A percentile compares a stretch with the other conserved stretches of the same genome.
phyloP scores from a whole-genome alignment of 2,113 vertebrate genomes.

The Paracanthobrama guichenoti region DNA sequence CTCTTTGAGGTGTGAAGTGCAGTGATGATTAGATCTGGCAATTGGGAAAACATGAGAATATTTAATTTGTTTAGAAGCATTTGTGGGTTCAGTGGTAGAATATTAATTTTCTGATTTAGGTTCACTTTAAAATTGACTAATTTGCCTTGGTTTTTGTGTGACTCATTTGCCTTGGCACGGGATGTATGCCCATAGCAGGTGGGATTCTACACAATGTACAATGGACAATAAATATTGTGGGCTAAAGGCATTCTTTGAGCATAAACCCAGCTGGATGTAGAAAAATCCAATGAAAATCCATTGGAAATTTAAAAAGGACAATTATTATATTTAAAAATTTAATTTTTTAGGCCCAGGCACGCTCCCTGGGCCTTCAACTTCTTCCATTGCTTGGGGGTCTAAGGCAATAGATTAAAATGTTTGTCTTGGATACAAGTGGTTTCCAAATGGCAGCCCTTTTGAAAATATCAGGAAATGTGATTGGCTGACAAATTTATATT shows the following conservation, averaged over 20 bases:
- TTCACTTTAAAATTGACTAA: neutral
- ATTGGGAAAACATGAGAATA: conserved; percentile 4
- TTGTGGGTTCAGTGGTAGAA: neutral
- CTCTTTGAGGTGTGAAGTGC: neutral
- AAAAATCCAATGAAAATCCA: neutral
- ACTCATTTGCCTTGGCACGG: neutral
- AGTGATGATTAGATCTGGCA: neutral
- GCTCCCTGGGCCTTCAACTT: too few relatives aligned
- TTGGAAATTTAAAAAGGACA: neutral
- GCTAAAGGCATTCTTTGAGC: neutral
- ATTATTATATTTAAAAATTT: too few relatives aligned
- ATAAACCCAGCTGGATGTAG: neutral
- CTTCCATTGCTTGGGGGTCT: neutral
- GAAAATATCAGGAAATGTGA: neutral
- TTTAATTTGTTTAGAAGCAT: neutral
- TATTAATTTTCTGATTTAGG: neutral
- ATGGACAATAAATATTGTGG: neutral
- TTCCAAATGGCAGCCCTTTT: neutral
- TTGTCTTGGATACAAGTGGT: neutral
- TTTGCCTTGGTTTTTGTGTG: neutral
- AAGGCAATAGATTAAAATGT: neutral
- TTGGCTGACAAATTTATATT: neutral
- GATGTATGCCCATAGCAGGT: neutral
- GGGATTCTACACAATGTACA: neutral
- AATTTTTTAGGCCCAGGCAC: too few relatives aligned